Base-by-base conservation (phyloP, 2,797 vertebrate genomes). In the Megaceryle alcyon region DNA sequence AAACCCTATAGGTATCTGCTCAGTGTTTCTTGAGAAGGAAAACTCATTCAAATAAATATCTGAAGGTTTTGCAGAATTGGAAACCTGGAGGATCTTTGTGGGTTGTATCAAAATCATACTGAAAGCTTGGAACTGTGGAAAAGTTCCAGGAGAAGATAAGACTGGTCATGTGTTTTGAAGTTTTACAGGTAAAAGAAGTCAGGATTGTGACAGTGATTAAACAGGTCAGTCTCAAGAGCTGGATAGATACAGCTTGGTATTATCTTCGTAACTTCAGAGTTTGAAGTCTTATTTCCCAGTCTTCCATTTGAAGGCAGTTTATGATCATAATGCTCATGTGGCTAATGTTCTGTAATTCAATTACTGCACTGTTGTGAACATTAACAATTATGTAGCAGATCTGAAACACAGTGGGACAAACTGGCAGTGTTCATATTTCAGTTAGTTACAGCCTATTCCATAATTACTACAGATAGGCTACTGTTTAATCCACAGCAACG, bases 321-420 rank as follows among this genome's bases (percentile, higher is more conserved):
- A 94, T 33, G 31, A 96, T 96, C 68, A 91, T 96, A 90, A 95
- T 96, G 97, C 97, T 97, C 92, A 93, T 96, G 88, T 84, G 88
- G 89, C 88, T 97, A 98, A 97, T 97, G 92, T 96, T 98, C 95
- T 97, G 83, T 97, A 97, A 97, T 98, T 98, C 94, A 98, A 96
- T 97, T 97, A 97, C 60, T 92, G 68, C 86, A 61, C 90, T 95
- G 86, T 96, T 95, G 76, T 97, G 87, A 97, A 86, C 88, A 93
- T 97, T 97, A 96, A 94, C 78, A 96, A 88, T 97, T 94, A 92
- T 86, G 90, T 90, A 94, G 89, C 94, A 93, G 89, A 97, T 96
- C 89, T 96, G 94, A 97, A 96, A 85, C 96, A 75, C 91, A 94
- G 89, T 97, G 95, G 93, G 92, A 96, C 92, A 97, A 98, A 96